A percentile compares a stretch with the other conserved stretches of the same genome.
These are phyloP conservation scores for Mnemiopsis leidyi DNA, from an alignment of 37 sponge, comb jelly and placozoan genomes.

Conservation along the genomic window DNA sequence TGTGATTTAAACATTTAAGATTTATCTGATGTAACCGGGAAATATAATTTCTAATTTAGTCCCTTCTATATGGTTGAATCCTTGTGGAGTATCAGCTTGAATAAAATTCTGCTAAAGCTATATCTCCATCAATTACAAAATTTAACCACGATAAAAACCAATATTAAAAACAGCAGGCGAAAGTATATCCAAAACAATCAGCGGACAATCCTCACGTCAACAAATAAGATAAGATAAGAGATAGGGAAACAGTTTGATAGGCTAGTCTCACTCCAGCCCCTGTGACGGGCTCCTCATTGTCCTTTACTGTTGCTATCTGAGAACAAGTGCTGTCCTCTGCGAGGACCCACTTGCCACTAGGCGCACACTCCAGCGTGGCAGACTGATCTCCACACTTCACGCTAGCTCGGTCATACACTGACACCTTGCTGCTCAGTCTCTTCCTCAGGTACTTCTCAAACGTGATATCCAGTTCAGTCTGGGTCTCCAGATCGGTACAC, in stretches of 20 bases:
- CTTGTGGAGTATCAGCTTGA: not conserved
- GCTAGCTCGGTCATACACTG: slow-evolving; percentile 9
- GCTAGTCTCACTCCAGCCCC: not conserved
- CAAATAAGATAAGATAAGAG: not conserved
- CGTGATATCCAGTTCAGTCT: not conserved
- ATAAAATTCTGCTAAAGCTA: no score
- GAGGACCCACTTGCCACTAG: slow-evolving; percentile 56
- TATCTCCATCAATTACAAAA: slow-evolving; percentile 3
- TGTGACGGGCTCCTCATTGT: not conserved
- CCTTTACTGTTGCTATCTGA: not conserved
- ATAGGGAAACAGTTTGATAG: not conserved
- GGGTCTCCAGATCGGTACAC: not conserved
- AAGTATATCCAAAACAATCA: not conserved
- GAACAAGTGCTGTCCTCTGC: slow-evolving; percentile 12
- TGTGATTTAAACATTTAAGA: not conserved
- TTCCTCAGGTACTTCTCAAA: not conserved
- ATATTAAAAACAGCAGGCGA: slow-evolving; percentile 39
- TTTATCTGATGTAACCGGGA: not conserved
- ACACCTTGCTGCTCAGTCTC: not conserved
- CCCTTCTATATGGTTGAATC: not conserved
- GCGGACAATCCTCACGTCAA: not conserved
- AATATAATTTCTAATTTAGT: not conserved
- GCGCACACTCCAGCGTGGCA: slow-evolving; percentile 7
- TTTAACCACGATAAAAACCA: slow-evolving; percentile 41
- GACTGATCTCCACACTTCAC: slow-evolving; percentile 37